These are phyloP conservation scores for Drosophila borealis DNA, from an alignment of 2,888 invertebrate species.

Conservation along the genomic window DNA sequence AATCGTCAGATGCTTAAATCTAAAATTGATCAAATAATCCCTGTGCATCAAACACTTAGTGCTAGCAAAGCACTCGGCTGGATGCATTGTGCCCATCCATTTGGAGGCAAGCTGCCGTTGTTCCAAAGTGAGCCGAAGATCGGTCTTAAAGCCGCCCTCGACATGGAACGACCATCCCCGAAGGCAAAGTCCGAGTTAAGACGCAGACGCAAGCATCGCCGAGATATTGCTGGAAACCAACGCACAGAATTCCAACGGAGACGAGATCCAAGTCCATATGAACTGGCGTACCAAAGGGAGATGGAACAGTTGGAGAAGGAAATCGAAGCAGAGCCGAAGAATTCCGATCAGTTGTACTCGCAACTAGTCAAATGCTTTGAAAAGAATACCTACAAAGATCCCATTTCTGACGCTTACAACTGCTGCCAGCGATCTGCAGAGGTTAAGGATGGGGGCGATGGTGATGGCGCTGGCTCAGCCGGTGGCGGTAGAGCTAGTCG, in stretches of 20 bases:
- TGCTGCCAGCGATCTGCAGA: conserved; percentile 16
- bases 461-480: background rate
- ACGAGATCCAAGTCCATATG: conserved; percentile 9
- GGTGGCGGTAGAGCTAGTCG: too few species aligned
- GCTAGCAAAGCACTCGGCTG: conserved; percentile 13
- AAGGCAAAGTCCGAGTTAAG: background rate
- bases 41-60: conserved; percentile 18
- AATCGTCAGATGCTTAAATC: conserved; percentile 34
- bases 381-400: background rate
- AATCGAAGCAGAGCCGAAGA: conserved; percentile 20
- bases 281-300: conserved; percentile 12
- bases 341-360: conserved; percentile 40
- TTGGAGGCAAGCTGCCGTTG: conserved; percentile 5
- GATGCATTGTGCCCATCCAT: conserved; percentile 10
- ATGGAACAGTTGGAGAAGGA: background rate
- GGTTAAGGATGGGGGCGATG: background rate
- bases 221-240: conserved; percentile 27
- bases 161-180: background rate
- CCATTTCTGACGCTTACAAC: conserved; percentile 1
- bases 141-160: background rate
- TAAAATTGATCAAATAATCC: conserved; percentile 39
- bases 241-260: conserved; percentile 42
- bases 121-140: background rate
- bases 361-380: conserved; percentile 42
- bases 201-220: conserved; percentile 19